These are phyloP conservation scores for Silurus lanzhouensis DNA, from an alignment of 2,797 vertebrate genomes.

Conservation along the genomic window DNA sequence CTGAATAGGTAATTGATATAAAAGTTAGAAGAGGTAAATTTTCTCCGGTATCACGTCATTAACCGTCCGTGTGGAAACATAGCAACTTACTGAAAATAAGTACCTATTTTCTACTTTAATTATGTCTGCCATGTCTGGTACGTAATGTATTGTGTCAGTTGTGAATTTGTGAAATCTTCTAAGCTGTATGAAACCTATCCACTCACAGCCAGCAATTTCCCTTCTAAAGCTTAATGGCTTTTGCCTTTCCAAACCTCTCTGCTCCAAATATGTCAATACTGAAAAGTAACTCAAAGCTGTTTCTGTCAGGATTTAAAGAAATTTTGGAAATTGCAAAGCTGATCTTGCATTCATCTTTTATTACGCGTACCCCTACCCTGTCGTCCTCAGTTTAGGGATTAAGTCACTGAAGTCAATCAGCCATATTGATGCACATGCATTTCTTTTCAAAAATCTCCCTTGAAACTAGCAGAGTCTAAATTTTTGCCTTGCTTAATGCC, in stretches of 20 bases:
- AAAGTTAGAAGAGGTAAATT: no score
- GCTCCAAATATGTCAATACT: conserved; percentile 68
- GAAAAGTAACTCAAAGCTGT: conserved; percentile 64
- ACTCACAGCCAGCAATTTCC: conserved; percentile 30
- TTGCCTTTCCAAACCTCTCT: conserved; percentile 27
- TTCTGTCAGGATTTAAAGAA: conserved; percentile 67
- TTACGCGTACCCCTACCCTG: conserved; percentile 29
- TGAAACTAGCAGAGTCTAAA: conserved; percentile 34
- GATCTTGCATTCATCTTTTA: conserved; percentile 60
- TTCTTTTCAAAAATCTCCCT: conserved; percentile 32
- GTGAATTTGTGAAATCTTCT: conserved; percentile 7
- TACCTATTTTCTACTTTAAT: neutral
- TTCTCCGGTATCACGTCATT: no score
- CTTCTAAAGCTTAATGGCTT: conserved; percentile 56
- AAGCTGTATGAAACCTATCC: conserved; percentile 19
- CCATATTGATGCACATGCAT: conserved; percentile 43
- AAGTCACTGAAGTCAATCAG: conserved; percentile 67
- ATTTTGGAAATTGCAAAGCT: conserved; percentile 53
- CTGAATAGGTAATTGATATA: no score
- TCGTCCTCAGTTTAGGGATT: conserved; percentile 59
- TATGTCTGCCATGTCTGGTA: neutral
- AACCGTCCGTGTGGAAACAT: no score
- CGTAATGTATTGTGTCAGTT: conserved; percentile 12
- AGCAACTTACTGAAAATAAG: neutral
- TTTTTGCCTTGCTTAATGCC: conserved; percentile 37